Evolutionary conservation across 2,113 vertebrate genomes (phyloP), one percentile per base, ranked within the genome.

Genomic region (Hyla sarda): DNA sequence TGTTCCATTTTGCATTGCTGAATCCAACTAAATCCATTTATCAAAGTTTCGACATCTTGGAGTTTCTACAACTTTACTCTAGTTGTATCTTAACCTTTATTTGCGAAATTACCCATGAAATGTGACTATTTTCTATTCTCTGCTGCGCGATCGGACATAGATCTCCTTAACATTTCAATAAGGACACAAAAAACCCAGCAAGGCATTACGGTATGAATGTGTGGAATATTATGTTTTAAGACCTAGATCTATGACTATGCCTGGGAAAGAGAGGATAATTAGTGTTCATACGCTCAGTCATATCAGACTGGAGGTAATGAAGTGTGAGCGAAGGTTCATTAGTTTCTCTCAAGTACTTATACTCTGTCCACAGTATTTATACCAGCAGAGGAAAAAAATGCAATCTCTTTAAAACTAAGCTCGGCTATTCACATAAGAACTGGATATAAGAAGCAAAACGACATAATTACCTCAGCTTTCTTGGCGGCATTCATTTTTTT

Each of bases 251-350:
- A 87, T 92, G 93, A 92, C 80, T 10, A 88, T 93, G 91, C 90
- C 91, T 93, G 90, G 90, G 90, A 91, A 90, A 94, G 90, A 92
- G 93, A 94, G 92, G 92, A 90, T 95, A 95, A 95, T 95, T 95
- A 95, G 95, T 89, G 90, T 89, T 92, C 73, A 67, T 91, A 93
- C 92, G 93, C 92, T 93, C 93, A 91, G 95, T 95, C 94, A 94
- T 94, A 94, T 92, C 94, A 94, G 94, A 94, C 94, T 92, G 91
- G 93, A 93, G 94, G 94, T 95, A 95, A 95, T 95, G 95, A 94
- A 93, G 92, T 95, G 94, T 94, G 93, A 93, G 95, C 93, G 94
- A 94, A 92, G 94, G 94, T 94, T 95, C 95, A 95, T 95, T 95
- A 95, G 94, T 91, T 91, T 92, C 91, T 92, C 91, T 94, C 91